Evolutionary conservation across 2,888 invertebrate genomes (phyloP), one percentile per base, ranked within the genome.

Genomic region (Plebejus melissa): DNA sequence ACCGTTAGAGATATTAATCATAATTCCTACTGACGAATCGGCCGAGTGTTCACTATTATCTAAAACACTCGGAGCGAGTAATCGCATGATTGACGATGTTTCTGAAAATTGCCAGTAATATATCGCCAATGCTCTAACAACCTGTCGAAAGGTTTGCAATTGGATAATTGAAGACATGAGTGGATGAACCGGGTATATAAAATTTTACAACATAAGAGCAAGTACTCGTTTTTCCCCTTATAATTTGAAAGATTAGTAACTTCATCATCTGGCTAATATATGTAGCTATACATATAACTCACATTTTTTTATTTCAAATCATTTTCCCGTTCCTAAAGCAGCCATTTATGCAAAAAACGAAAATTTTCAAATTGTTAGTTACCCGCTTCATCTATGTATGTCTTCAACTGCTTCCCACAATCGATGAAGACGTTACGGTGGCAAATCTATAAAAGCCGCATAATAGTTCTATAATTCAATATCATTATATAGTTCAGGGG

Each of bases 21-120:
- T 90, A 91, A 91, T 93, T 88, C 86, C 82, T 84, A 85, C 84
- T 87, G 91, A 91, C 90, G 87, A 86, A 83, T 86, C 86, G 84
- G 82, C 90, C 88, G 85, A 90, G 89, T 90, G 90, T 90, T 90
- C 90, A 86, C 85, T 83, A 90, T 91, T 91, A 90, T 92, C 86
- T 88, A 83, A 89, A 83, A 83, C 82, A 82, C 83, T 83, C 79
- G 80, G 78, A 82, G 82, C 81, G 79, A 78, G 80, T 82, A 83
- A 80, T 79, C 80, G 80, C 74, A 78, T 82, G 84, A 84, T 82
- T 78, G 81, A 84, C 81, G 82, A 80, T 77, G 79, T 78, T 70
- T 77, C 79, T 79, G 77, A 77, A 80, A 83, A 82, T 82, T 81
- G 80, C 80, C 72, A 70, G 77, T 76, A 76, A 78, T 77, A 78